Evolutionary conservation across 2,113 vertebrate genomes (phyloP).

Genomic region (Dasyurus viverrinus): DNA sequence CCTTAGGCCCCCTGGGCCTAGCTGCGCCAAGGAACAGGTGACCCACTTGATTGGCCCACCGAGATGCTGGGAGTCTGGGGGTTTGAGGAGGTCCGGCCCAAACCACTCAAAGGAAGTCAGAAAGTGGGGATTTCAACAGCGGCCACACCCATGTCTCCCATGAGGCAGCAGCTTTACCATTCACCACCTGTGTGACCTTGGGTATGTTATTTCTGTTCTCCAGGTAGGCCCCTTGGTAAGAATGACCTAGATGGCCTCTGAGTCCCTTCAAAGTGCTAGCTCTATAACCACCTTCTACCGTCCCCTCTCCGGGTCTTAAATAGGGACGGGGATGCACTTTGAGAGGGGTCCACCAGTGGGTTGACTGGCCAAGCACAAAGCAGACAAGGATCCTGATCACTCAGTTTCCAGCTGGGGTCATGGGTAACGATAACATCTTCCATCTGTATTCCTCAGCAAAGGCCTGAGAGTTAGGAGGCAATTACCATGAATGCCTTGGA

Average conservation of each 20-base stretch:
- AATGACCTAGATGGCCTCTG: constrained; percentile 25
- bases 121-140: constrained; percentile 28
- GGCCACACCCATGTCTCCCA: not conserved
- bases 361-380: constrained; percentile 18
- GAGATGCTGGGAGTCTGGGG: constrained; percentile 37
- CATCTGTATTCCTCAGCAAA: constrained; percentile 50
- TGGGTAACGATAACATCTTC: constrained; percentile 61
- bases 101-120: not conserved
- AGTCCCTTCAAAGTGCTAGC: constrained; percentile 6
- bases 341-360: not conserved
- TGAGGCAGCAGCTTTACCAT: not conserved
- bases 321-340: not conserved
- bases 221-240: constrained; percentile 12
- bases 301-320: not conserved
- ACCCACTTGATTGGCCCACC: constrained; percentile 28
- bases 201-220: not conserved
- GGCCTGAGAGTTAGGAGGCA: constrained; percentile 42
- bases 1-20: not conserved
- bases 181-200: not conserved
- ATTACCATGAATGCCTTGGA: constrained; percentile 49
- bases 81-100: not conserved
- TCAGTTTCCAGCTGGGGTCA: constrained; percentile 50
- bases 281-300: not conserved
- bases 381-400: constrained; percentile 6
- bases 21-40: constrained; percentile 34